phyloP scores from a whole-genome alignment of 2,888 invertebrate species.

The Drosophila histrio region DNA sequence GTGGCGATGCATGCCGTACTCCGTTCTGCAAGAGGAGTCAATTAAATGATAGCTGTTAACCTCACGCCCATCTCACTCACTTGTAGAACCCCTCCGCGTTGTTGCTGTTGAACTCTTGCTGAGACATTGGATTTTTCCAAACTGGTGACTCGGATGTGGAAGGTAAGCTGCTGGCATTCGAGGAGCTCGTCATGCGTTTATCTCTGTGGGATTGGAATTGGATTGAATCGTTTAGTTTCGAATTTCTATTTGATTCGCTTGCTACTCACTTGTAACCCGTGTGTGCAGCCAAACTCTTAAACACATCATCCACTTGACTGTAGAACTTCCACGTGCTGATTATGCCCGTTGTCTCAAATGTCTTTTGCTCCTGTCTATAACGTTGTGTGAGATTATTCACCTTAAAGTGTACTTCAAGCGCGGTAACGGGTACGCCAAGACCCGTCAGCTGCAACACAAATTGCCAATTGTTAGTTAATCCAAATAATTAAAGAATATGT shows the following conservation, averaged over 20 bases:
- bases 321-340: conserved; percentile 84
- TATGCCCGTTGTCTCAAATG: conserved; percentile 83
- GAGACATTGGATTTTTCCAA: conserved; percentile 84
- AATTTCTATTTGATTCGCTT: not conserved
- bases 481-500: not conserved
- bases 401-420: conserved; percentile 83
- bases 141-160: conserved; percentile 83
- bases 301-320: conserved; percentile 84
- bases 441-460: conserved; percentile 75
- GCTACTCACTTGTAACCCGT: conserved; percentile 78
- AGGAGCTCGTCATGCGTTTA: conserved; percentile 83
- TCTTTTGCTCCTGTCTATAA: conserved; percentile 83
- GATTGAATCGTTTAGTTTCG: rapidly evolving
- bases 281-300: conserved; percentile 83
- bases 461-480: not conserved
- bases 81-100: conserved; percentile 84
- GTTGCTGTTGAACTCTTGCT: conserved; percentile 83
- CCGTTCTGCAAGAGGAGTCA: conserved; percentile 69
- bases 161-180: conserved; percentile 83
- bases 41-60: not conserved
- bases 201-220: conserved; percentile 63
- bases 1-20: conserved; percentile 84
- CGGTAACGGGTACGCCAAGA: conserved; percentile 83
- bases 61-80: conserved; percentile 44
- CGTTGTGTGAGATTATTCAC: conserved; percentile 83